Evolutionary conservation across 2,888 invertebrate species (phyloP).

Genomic region (Clusia tigrina): DNA sequence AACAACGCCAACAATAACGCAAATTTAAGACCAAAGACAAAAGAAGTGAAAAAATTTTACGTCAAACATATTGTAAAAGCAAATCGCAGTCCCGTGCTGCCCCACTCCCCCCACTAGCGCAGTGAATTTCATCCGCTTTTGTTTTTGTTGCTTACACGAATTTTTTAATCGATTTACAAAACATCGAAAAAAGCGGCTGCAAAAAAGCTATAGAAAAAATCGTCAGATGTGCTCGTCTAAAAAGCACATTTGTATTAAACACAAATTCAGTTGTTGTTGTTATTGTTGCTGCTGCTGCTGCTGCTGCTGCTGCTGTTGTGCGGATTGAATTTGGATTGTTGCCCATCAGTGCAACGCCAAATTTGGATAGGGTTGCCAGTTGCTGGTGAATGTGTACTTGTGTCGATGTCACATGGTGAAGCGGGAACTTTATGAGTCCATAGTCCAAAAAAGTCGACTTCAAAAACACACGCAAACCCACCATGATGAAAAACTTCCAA

Average conservation of each 20-base stretch:
- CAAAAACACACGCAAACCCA: neutral
- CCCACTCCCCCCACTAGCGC: no score
- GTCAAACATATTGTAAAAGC: constrained; percentile 10
- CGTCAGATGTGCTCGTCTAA: constrained; percentile 4
- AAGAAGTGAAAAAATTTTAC: neutral
- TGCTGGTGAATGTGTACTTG: neutral
- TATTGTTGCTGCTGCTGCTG: neutral
- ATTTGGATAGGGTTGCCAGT: neutral
- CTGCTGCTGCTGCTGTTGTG: neutral
- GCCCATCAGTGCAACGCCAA: constrained; percentile 1
- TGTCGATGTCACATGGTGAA: neutral
- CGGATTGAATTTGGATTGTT: constrained; percentile 7
- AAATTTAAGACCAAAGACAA: neutral
- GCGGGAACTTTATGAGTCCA: neutral
- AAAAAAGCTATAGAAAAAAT: neutral
- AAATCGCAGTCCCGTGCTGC: no score
- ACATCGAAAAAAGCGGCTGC: neutral
- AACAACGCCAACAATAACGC: no score
- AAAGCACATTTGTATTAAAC: neutral
- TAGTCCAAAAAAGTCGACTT: neutral
- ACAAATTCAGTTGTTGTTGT: neutral
- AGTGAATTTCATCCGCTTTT: neutral
- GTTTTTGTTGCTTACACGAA: neutral
- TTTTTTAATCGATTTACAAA: constrained; percentile 2
- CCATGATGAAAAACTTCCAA: neutral